Percentiles rank a stretch among this genome's conserved stretches.
Evolutionary conservation across 2,888 invertebrate genomes (phyloP).

Genomic region (Cepaea hortensis): DNA sequence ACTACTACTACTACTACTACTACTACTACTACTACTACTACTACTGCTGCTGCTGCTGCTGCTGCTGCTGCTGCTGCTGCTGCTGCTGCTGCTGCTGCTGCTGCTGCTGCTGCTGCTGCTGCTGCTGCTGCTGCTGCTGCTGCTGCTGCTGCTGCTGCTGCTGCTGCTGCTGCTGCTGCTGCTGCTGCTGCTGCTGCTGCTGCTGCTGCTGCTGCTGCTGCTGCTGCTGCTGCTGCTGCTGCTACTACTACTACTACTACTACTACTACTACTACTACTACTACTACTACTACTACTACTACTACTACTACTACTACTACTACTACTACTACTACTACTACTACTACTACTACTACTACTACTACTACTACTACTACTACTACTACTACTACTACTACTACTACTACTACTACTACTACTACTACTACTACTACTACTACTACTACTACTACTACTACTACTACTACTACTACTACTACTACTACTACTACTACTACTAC

Average conservation of each 20-base stretch:
- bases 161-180: constrained; percentile 36
- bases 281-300: constrained; percentile 37
- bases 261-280: constrained; percentile 12
- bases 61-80: constrained; percentile 42
- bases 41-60: constrained; percentile 44
- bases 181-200: constrained; percentile 46
- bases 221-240: constrained; percentile 48
- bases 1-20: constrained; percentile 45
- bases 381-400: too few relatives aligned
- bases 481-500: too few relatives aligned
- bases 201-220: constrained; percentile 45
- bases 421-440: too few relatives aligned
- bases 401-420: too few relatives aligned
- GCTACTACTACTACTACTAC: constrained; percentile 36
- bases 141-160: constrained; percentile 47
- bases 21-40: constrained; percentile 43
- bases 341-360: constrained; percentile 48
- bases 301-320: constrained; percentile 25
- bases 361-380: too few relatives aligned
- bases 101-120: constrained; percentile 47
- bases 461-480: too few relatives aligned
- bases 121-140: constrained; percentile 48
- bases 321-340: constrained; percentile 32
- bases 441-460: too few relatives aligned
- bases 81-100: constrained; percentile 44